phyloP scores from a whole-genome alignment of 2,888 invertebrate genomes.

The Operophtera brumata region DNA sequence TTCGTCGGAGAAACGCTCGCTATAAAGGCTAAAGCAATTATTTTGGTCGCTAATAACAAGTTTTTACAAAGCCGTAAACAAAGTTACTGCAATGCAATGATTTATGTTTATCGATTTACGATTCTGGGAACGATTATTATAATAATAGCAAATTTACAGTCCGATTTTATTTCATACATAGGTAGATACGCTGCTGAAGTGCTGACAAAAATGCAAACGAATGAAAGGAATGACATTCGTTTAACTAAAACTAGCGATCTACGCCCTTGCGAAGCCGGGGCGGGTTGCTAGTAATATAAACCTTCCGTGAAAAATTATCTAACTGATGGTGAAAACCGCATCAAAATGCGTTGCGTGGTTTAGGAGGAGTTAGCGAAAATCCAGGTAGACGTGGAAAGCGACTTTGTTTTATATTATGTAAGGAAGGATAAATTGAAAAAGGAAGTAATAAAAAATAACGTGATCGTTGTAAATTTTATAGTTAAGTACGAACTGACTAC shows the following conservation, averaged over 20 bases:
- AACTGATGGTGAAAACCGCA: too few species aligned
- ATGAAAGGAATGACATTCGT: slow-evolving; percentile 1
- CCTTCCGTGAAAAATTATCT: too few species aligned
- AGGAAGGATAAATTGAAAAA: slow-evolving; percentile 16
- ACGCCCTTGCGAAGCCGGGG: too few species aligned
- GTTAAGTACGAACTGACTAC: slow-evolving; percentile 29
- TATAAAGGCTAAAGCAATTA: slow-evolving; percentile 41
- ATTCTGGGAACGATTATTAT: slow-evolving; percentile 5
- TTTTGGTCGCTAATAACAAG: slow-evolving; percentile 25
- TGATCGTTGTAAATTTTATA: slow-evolving; percentile 22
- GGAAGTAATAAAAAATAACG: slow-evolving; percentile 26
- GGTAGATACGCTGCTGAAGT: neutral
- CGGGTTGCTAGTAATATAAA: too few species aligned
- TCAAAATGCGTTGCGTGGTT: too few species aligned
- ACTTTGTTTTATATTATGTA: too few species aligned
- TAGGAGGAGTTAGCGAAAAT: too few species aligned
- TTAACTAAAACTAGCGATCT: too few species aligned
- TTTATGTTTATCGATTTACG: slow-evolving; percentile 1
- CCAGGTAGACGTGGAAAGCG: too few species aligned
- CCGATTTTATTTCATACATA: neutral
- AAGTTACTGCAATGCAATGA: slow-evolving; percentile 10
- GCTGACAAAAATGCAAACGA: slow-evolving; percentile 1
- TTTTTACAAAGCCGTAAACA: slow-evolving; percentile 19
- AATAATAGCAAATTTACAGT: slow-evolving; percentile 2
- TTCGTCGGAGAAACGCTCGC: slow-evolving; percentile 35